Evolutionary conservation across 2,797 vertebrate genomes (phyloP).

Genomic region (Onychomys arenicola): DNA sequence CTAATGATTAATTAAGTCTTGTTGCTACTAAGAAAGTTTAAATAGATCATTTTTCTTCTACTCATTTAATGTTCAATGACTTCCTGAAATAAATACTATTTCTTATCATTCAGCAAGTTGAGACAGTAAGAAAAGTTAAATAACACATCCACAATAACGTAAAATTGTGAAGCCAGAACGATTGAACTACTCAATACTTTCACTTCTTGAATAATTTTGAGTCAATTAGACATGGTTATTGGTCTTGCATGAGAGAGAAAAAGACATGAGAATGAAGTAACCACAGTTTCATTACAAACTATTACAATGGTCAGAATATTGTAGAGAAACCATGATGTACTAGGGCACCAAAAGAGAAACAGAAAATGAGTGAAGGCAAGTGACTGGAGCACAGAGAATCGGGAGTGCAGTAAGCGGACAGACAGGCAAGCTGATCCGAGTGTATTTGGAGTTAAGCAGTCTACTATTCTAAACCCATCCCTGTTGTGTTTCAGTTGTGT

Average conservation of each 20-base stretch:
- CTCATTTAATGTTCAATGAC: not conserved
- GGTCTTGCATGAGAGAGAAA: not conserved
- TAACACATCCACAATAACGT: not conserved
- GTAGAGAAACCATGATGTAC: not conserved
- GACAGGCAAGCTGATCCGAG: not conserved
- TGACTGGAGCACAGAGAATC: not conserved
- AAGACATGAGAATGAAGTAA: not conserved
- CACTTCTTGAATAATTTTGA: not conserved
- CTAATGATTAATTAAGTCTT: constrained; percentile 23
- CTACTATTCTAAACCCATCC: not conserved
- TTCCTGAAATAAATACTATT: not conserved
- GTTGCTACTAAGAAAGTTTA: constrained; percentile 5
- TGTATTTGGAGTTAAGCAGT: not conserved
- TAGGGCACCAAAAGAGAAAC: not conserved
- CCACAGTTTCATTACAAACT: not conserved
- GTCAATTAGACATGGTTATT: not conserved
- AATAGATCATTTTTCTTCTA: not conserved
- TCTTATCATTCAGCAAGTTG: not conserved
- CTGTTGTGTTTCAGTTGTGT: not conserved
- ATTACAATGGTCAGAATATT: not conserved
- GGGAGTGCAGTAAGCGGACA: not conserved
- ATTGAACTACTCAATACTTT: not conserved
- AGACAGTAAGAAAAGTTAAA: not conserved
- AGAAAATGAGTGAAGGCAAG: not conserved
- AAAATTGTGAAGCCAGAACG: not conserved